A percentile compares a stretch with the other conserved stretches of the same genome.
phyloP scores from a whole-genome alignment of 2,113 vertebrate species.

The Hypocryptadius cinnamomeus region DNA sequence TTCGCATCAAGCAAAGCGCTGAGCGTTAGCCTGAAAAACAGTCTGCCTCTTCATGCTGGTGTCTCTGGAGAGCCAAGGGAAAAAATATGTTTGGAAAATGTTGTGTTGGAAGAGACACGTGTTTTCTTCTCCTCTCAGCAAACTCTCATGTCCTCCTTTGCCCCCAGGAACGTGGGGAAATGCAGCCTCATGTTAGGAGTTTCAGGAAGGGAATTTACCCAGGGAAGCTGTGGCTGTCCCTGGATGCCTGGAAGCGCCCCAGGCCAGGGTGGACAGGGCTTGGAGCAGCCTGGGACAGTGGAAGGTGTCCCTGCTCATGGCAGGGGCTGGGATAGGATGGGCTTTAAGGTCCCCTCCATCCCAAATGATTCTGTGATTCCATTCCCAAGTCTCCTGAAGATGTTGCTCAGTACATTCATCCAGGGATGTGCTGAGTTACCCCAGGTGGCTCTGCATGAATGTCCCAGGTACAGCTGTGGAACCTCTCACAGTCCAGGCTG shows the following conservation, averaged over 20 bases:
- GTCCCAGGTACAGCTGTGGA: neutral
- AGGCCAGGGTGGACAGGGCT: rapidly evolving
- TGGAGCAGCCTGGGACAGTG: neutral
- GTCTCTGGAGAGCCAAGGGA: conserved; percentile 48
- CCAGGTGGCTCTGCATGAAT: neutral
- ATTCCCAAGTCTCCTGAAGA: neutral
- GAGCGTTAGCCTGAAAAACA: conserved; percentile 32
- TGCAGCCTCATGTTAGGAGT: neutral
- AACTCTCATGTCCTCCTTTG: conserved; percentile 26
- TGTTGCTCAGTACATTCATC: neutral
- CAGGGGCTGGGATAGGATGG: neutral
- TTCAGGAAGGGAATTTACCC: neutral
- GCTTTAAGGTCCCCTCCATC: neutral
- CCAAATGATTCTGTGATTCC: neutral
- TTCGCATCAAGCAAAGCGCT: conserved; percentile 15
- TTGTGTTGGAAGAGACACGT: conserved; percentile 36
- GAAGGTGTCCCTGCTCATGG: neutral
- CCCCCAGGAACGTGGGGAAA: neutral
- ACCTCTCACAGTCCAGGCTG: neutral
- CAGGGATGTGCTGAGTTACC: neutral
- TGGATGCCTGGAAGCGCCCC: neutral
- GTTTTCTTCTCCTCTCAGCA: conserved; percentile 18
- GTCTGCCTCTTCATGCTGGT: conserved; percentile 46
- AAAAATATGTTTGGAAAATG: conserved; percentile 20
- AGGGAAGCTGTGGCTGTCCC: neutral